phyloP scores from a whole-genome alignment of 2,113 vertebrate genomes.

The Octodon degus region DNA sequence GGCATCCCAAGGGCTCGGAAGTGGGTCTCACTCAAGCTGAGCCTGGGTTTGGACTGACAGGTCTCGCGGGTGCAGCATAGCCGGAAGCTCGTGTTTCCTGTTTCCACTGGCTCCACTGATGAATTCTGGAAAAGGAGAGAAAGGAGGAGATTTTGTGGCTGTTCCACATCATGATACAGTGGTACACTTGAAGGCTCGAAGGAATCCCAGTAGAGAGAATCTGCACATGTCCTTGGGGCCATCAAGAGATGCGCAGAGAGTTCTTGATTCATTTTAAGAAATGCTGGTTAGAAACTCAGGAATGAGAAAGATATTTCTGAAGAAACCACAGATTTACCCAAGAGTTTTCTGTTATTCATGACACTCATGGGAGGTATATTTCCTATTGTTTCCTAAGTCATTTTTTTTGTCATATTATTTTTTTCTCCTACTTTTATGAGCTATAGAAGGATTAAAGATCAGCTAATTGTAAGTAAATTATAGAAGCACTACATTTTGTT shows the following conservation, averaged over 20 bases:
- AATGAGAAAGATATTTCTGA: not conserved
- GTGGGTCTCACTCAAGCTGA: no score
- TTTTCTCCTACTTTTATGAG: not conserved
- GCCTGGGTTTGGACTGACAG: no score
- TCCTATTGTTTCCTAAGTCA: not conserved
- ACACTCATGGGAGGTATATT: not conserved
- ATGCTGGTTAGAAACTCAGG: not conserved
- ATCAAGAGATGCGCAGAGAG: not conserved
- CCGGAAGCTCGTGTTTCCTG: no score
- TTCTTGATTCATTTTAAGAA: not conserved
- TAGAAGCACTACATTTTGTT: not conserved
- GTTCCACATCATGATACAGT: not conserved
- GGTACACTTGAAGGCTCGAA: accelerated
- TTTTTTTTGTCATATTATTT: not conserved
- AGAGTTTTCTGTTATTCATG: not conserved
- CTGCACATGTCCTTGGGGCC: not conserved
- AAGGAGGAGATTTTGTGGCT: not conserved
- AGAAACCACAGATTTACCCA: not conserved
- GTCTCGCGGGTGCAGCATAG: no score
- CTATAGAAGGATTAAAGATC: not conserved
- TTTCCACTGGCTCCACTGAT: not conserved
- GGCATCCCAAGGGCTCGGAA: no score
- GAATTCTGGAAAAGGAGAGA: not conserved
- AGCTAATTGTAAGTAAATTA: not conserved
- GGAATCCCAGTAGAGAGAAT: not conserved